Evolutionary conservation across 92 coral and sea anemone species (phyloP), one percentile per base, ranked within the genome.

Genomic region (Scolanthus callimorphus): DNA sequence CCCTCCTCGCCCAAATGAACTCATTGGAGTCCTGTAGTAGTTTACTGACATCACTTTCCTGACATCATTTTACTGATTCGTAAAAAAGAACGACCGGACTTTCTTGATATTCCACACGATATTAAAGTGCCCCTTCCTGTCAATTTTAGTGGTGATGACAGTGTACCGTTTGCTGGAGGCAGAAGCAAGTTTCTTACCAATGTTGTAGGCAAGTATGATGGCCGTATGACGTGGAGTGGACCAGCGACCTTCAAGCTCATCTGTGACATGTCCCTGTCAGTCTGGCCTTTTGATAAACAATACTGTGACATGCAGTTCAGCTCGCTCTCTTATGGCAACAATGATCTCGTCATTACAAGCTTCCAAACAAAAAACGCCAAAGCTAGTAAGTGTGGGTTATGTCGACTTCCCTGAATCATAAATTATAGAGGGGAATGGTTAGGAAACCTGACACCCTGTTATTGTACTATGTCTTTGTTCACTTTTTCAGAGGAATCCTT

Each of bases 261-360:
- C 19, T 83, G 90, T 25, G 52, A 59, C 31, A 51, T 83, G 62
- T 24, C 52, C 9, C 20, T 83, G 10, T 19, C 55, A 17, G 10
- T 63, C 29, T 83, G 90, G 90, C 90, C 90, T 0, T 83, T 83
- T 65, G 90, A 83, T 53, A 38, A 31, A 3, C 90, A 83, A 60
- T 25, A 12, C 0, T 83, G 90, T 34, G 45, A 19, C 23, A 62
- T 83, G 17, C 45, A 28, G 9, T 83, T 83, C 50, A 71, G 80
- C 0, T 83, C 90, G 3, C 67, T 30, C 31, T 56, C 80, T 0
- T 78, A 77, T 39, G 67, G 72, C 22, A 39, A 39, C 1, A 39
- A 64, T 2, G 50, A 47, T 11, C 31, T 82, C 38, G 20, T 0
- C 23, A 41, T 81, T 2, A 68, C 21, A 17, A 3, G 55, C 0